Percentiles rank a stretch among this genome's conserved stretches.
Conservation (phyloP, 2,113 vertebrate genomes). For the Zingel zingel region DNA sequence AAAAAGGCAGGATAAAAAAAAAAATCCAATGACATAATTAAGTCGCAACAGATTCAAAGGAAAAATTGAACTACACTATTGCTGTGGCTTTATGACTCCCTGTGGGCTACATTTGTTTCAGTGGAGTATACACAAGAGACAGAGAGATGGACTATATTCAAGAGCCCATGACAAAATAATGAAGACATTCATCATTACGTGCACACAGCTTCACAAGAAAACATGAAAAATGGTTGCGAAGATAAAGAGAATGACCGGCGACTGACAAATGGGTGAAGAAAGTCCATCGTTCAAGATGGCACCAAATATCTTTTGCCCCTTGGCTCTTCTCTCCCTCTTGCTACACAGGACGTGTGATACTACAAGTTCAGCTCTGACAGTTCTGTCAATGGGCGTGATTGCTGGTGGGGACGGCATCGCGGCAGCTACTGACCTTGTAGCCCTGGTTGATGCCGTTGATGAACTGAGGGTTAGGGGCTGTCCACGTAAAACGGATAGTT, state of each 20-base stretch:
- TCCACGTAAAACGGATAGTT: constrained; percentile 95
- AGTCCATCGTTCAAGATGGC: constrained; percentile 54
- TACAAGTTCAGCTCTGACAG: constrained; percentile 58
- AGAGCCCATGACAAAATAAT: constrained; percentile 62
- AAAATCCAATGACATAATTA: constrained; percentile 38
- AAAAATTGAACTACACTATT: constrained; percentile 21
- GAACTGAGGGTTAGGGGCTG: constrained; percentile 97
- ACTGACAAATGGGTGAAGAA: constrained; percentile 59
- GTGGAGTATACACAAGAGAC: constrained; percentile 24
- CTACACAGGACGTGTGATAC: constrained; percentile 32
- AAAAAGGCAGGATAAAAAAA: constrained; percentile 2
- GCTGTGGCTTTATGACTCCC: constrained; percentile 37
- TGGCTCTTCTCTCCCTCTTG: constrained; percentile 27
- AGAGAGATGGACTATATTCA: constrained; percentile 45
- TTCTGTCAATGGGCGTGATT: constrained; percentile 49
- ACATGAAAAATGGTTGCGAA: constrained; percentile 45
- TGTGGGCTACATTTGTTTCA: constrained; percentile 42
- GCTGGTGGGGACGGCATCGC: not conserved
- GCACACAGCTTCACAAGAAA: constrained; percentile 48
- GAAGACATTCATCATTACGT: constrained; percentile 67
- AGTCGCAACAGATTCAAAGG: constrained; percentile 19
- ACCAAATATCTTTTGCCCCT: constrained; percentile 45
- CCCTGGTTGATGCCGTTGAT: constrained; percentile 99
- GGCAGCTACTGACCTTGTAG: constrained; percentile 90
- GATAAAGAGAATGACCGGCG: constrained; percentile 64